A percentile compares a stretch with the other conserved stretches of the same genome.
Evolutionary conservation across 1,140 invertebrate genomes (phyloP).

Genomic region (Aricia agestis): DNA sequence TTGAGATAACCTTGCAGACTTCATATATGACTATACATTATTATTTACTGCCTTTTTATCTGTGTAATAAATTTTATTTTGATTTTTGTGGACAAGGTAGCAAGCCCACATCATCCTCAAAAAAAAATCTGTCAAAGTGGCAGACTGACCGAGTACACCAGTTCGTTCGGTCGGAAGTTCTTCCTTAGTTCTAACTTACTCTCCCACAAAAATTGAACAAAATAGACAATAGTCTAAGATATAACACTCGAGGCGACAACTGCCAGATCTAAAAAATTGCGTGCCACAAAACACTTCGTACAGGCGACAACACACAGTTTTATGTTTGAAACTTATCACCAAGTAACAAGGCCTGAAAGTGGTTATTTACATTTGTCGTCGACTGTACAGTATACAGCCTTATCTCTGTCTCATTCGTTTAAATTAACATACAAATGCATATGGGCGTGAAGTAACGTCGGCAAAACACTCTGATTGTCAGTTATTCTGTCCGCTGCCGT

Average conservation of each 20-base stretch:
- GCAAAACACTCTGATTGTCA: neutral
- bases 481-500: neutral
- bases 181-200: too few species aligned
- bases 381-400: neutral
- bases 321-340: neutral
- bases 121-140: too few species aligned
- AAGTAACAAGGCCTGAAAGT: neutral
- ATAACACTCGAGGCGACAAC: neutral
- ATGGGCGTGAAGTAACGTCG: constrained; percentile 5
- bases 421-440: constrained; percentile 10
- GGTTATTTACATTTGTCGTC: neutral
- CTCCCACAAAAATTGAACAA: too few species aligned
- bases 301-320: neutral
- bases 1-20: too few species aligned
- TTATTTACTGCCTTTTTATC: too few species aligned
- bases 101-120: too few species aligned
- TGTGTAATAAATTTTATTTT: too few species aligned
- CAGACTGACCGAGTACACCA: too few species aligned
- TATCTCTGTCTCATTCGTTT: constrained; percentile 1
- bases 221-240: neutral
- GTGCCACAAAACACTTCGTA: neutral
- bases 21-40: too few species aligned
- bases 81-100: too few species aligned
- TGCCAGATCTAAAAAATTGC: neutral
- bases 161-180: too few species aligned